Evolutionary conservation across 2,888 invertebrate genomes (phyloP).

Genomic region (Cephus sareptanus): DNA sequence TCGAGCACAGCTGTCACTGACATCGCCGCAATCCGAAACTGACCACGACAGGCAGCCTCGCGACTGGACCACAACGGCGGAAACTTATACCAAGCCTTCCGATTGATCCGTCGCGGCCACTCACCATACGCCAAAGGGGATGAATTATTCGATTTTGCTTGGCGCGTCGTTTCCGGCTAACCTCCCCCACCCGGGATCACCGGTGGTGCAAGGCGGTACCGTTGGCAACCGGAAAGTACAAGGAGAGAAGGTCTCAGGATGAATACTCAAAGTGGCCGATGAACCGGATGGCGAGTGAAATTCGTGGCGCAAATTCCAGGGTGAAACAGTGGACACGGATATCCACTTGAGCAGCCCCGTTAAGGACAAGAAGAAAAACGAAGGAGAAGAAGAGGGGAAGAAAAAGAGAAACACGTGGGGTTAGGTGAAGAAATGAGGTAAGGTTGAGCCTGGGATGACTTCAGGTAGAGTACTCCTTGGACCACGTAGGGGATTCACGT

Average conservation of each 20-base stretch:
- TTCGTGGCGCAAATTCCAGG: not conserved
- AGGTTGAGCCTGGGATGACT: not conserved
- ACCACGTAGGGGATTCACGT: not conserved
- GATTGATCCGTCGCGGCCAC: slow-evolving; percentile 65
- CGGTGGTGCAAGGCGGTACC: not conserved
- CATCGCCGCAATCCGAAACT: slow-evolving; percentile 66
- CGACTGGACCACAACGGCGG: slow-evolving; percentile 57
- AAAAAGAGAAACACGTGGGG: not conserved
- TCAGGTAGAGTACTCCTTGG: not conserved
- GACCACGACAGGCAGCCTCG: slow-evolving; percentile 62
- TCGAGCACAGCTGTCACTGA: slow-evolving; percentile 59
- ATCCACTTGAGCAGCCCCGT: not conserved
- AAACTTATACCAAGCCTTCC: slow-evolving; percentile 64
- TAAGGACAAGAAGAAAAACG: not conserved
- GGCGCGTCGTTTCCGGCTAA: slow-evolving; percentile 26
- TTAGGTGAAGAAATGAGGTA: not conserved
- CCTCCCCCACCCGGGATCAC: slow-evolving; percentile 15
- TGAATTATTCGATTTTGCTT: slow-evolving; percentile 52
- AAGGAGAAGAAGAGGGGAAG: not conserved
- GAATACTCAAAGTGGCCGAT: not conserved
- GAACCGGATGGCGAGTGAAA: not conserved
- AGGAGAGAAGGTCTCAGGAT: not conserved
- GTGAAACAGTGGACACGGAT: not conserved
- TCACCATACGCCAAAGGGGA: slow-evolving; percentile 63
- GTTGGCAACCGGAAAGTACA: not conserved